These are phyloP conservation scores for Schizaphis graminum DNA, from an alignment of 2,888 invertebrate species.

Conservation along the genomic window DNA sequence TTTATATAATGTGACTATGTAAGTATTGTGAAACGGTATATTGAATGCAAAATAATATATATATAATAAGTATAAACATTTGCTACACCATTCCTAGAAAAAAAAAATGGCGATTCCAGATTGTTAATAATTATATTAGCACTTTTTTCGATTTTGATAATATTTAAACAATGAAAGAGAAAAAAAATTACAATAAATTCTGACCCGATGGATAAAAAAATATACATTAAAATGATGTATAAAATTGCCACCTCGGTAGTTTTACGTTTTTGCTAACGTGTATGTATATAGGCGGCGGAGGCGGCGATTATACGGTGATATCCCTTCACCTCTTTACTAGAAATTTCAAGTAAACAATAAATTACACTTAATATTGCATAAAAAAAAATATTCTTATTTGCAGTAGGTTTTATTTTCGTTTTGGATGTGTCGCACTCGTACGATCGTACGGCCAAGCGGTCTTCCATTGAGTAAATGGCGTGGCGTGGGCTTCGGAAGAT, in stretches of 20 bases:
- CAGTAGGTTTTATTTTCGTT: neutral
- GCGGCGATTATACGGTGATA: constrained; percentile 35
- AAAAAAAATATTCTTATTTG: neutral
- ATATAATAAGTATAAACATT: constrained; percentile 14
- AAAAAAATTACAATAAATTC: constrained; percentile 35
- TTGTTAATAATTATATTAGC: constrained; percentile 29
- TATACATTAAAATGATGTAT: neutral
- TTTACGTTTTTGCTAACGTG: constrained; percentile 57
- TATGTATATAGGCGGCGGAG: neutral
- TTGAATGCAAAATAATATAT: constrained; percentile 21
- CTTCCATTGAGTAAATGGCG: constrained; percentile 10
- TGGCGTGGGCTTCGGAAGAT: constrained; percentile 46
- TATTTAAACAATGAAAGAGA: constrained; percentile 47
- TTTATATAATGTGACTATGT: neutral
- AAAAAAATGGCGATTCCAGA: neutral
- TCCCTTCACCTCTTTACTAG: constrained; percentile 1
- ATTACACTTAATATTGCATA: constrained; percentile 19
- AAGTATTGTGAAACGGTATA: constrained; percentile 23
- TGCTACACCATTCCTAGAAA: constrained; percentile 47
- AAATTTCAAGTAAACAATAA: constrained; percentile 49
- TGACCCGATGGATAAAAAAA: constrained; percentile 6
- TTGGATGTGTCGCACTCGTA: constrained; percentile 2
- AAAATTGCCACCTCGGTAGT: constrained; percentile 26
- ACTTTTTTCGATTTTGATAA: constrained; percentile 34
- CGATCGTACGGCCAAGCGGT: neutral